phyloP scores from a whole-genome alignment of 2,888 invertebrate species.

The Cosmopolites sordidus region DNA sequence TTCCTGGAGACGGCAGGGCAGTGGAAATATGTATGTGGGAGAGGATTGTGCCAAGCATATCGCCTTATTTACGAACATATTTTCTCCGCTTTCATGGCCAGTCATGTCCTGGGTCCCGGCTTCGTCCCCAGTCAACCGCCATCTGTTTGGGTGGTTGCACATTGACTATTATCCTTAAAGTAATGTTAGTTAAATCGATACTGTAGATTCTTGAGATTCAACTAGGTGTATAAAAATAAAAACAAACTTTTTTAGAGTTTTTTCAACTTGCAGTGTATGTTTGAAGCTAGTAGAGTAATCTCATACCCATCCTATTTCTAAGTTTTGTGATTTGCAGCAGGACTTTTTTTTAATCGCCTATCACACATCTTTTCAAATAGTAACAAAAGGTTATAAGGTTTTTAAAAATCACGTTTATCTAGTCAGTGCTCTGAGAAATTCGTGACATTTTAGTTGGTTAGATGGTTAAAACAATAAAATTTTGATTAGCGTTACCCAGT shows the following conservation, averaged over 20 bases:
- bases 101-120: conserved; percentile 40
- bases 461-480: no score
- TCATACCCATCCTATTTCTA: no score
- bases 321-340: no score
- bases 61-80: background rate
- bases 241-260: background rate
- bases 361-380: no score
- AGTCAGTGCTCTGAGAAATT: no score
- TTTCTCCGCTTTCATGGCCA: background rate
- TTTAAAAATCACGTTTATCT: no score
- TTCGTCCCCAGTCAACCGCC: conserved; percentile 32
- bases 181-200: conserved; percentile 49
- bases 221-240: conserved; percentile 34
- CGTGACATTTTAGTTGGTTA: no score
- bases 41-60: background rate
- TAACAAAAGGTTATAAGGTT: no score
- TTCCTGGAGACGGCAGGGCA: conserved; percentile 35
- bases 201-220: conserved; percentile 48
- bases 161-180: conserved; percentile 37
- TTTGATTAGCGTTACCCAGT: no score
- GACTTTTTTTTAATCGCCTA: no score
- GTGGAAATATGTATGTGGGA: conserved; percentile 32
- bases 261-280: background rate
- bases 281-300: no score
- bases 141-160: conserved; percentile 35